Percentiles rank a stretch among this genome's conserved stretches.
Conservation (phyloP, 2,797 vertebrate genomes). For the Bufotes viridis region DNA sequence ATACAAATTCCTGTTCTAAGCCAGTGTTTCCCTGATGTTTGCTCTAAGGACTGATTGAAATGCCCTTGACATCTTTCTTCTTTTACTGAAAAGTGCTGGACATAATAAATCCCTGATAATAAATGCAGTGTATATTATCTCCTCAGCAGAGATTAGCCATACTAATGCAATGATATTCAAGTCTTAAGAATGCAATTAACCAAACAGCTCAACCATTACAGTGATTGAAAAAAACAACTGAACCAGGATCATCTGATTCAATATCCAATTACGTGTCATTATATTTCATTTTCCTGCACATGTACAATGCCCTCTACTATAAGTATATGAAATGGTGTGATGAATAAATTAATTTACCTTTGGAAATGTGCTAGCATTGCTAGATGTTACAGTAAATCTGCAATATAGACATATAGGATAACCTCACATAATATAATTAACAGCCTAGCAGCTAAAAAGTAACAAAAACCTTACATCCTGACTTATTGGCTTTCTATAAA, state of each 20-base stretch:
- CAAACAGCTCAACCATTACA: slow-evolving; percentile 17
- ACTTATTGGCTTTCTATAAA: too few relatives aligned
- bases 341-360: neutral
- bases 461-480: too few relatives aligned
- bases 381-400: neutral
- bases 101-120: slow-evolving; percentile 1
- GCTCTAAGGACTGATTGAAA: neutral
- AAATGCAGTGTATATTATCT: neutral
- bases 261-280: slow-evolving; percentile 21
- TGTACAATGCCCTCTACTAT: neutral
- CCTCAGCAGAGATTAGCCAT: neutral
- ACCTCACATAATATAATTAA: too few relatives aligned
- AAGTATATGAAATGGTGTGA: neutral
- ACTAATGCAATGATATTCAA: neutral
- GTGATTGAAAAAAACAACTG: neutral
- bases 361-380: neutral
- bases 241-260: slow-evolving; percentile 6
- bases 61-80: neutral
- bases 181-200: slow-evolving; percentile 23
- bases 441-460: too few relatives aligned
- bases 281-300: neutral
- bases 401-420: neutral
- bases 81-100: neutral
- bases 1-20: neutral
- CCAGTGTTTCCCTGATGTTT: neutral